Base-by-base conservation (phyloP, 2,888 invertebrate genomes). In the Xestia rhomboidea region DNA sequence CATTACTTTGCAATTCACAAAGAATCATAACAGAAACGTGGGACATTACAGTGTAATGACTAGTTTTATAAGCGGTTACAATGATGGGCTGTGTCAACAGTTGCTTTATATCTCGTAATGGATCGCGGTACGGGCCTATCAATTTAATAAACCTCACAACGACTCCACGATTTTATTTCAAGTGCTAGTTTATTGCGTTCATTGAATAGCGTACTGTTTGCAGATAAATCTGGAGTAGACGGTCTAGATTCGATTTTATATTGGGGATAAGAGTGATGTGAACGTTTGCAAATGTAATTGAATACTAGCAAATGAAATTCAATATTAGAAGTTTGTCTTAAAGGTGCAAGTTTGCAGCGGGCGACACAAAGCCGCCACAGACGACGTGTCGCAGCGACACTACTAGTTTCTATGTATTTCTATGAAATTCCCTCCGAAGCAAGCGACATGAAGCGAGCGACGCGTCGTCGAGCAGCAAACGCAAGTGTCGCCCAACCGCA, bases 141-240 rank as follows among this genome's bases (percentile, higher is more conserved):
- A 95, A 95, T 95, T 94, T 93, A 94, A 92, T 92, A 93, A 92
- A 90, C 92, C 93, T 77, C 81, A 83, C 81, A 86, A 78, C 82
- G 75, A 91, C 91, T 91, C 91, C 91, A 90, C 91, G 92, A 93
- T 95, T 94, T 94, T 93, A 95, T 94, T 95, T 92, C 93, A 91
- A 94, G 92, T 92, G 90, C 89, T 92, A 92, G 91, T 94, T 95
- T 94, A 95, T 94, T 93, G 91, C 91, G 90, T 89, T 93, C 91
- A 91, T 92, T 93, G 92, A 91, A 84, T 68, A 66, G 93, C 93
- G 93, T 95, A 95, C 90, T 81, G 95, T 90, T 88, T 82, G 93
- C 93, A 94, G 84, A 90, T 84, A 86, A 86, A 87, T 73, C 70
- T 82, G 63, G 68, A 64, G 68, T 67, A 63, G 71, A 51, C 46